Evolutionary conservation across 37 sponge, comb jelly and placozoan species (phyloP), one percentile per base, ranked within the genome.

Genomic region (Mnemiopsis leidyi): DNA sequence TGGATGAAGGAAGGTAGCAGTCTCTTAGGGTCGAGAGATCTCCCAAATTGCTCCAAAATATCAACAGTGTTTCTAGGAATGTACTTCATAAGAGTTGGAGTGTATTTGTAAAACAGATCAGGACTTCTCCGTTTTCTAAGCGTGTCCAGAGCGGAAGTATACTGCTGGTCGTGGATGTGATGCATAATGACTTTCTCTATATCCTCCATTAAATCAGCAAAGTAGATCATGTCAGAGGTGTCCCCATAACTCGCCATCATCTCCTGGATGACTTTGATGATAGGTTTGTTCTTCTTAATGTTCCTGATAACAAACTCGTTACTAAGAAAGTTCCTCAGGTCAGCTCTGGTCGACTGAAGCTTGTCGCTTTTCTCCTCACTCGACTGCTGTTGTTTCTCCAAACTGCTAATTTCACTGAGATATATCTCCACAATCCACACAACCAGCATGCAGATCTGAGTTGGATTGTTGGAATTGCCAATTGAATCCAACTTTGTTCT

Each of bases 1-100:
- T 97, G 98, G 16, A 96, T 94, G 7, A 98, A 94, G 0, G 99
- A 94, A 24, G 97, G 96, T 13, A 98, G 96, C 39, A 98, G 96
- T 69, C 88, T 95, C 38, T 93, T 92, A 39, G 97, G 96, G 7
- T 96, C 95, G 30, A 98, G 92, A 0, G 61, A 33, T 16, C 38
- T 92, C 21, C 76, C 95, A 93, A 94, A 92, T 33, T 67, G 38
- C 23, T 94, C 95, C 96, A 96, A 96, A 1, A 96, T 95, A 36
- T 94, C 93, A 32, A 98, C 97, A 29, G 96, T 96, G 36, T 93
- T 93, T 2, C n/a, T 35, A 23, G 99, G 96, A 38, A 93, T 93
- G 76, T 96, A 95, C 71, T 94, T 82, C 94, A 98, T 95, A 73
- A 98, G 94, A 0, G 93, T 92, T 7, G 99, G 97, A 76, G 95